phyloP scores from a whole-genome alignment of 2,888 invertebrate genomes.

The Ichneumon xanthorius region DNA sequence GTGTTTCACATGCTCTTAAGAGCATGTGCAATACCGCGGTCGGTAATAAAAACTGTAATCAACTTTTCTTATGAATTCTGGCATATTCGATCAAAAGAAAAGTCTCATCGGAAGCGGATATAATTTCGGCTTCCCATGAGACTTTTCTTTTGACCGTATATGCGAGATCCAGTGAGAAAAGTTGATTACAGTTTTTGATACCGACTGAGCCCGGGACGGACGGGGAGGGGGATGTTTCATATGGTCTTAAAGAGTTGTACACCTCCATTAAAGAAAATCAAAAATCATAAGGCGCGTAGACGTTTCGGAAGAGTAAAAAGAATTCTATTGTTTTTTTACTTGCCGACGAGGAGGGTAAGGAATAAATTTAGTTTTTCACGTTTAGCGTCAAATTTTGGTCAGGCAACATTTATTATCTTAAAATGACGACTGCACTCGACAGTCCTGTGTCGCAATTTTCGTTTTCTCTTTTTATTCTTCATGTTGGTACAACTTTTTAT shows the following conservation, averaged over 20 bases:
- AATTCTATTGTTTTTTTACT: neutral
- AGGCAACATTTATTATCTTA: slow-evolving; percentile 13
- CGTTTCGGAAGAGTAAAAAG: neutral
- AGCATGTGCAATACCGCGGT: too few relatives aligned
- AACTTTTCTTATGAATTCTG: too few relatives aligned
- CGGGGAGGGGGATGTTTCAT: too few relatives aligned
- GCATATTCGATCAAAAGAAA: too few relatives aligned
- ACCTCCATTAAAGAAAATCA: neutral
- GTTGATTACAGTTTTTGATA: too few relatives aligned
- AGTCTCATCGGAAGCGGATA: too few relatives aligned
- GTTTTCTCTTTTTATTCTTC: neutral
- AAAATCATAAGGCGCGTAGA: neutral
- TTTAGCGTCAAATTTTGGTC: neutral
- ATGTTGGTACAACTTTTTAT: slow-evolving; percentile 8
- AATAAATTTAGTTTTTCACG: neutral
- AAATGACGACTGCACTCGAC: neutral
- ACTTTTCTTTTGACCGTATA: too few relatives aligned
- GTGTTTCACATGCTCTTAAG: too few relatives aligned
- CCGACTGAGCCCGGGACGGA: too few relatives aligned
- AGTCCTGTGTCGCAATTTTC: neutral
- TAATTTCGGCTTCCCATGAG: too few relatives aligned
- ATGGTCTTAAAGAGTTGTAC: neutral
- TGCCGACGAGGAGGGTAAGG: neutral
- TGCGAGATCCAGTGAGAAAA: too few relatives aligned
- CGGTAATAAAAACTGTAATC: too few relatives aligned